Evolutionary conservation across 2,888 invertebrate species (phyloP).

Genomic region (Lymantria monacha): DNA sequence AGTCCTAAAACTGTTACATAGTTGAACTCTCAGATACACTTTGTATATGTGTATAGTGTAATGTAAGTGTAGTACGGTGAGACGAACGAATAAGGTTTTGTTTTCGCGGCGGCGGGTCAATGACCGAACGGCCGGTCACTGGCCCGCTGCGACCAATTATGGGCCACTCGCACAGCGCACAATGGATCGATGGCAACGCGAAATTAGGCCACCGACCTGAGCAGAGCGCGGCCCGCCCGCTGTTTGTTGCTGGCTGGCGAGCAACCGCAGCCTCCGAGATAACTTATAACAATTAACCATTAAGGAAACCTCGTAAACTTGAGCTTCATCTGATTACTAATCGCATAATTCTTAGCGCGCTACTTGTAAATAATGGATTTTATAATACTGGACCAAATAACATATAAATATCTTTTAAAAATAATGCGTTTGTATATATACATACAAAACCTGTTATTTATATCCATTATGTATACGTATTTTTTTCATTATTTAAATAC

Average conservation of each 20-base stretch:
- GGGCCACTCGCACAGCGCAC: constrained; percentile 82
- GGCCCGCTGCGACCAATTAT: constrained; percentile 81
- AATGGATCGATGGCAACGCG: constrained; percentile 81
- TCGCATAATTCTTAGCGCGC: background rate
- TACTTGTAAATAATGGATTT: background rate
- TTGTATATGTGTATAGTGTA: constrained; percentile 12
- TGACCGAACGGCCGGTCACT: constrained; percentile 77
- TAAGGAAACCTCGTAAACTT: constrained; percentile 1
- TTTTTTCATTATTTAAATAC: too few species aligned
- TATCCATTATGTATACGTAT: too few species aligned
- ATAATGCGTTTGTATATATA: too few species aligned
- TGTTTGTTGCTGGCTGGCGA: constrained; percentile 35
- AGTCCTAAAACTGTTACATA: too few species aligned
- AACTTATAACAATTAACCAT: constrained; percentile 7
- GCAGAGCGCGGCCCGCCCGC: constrained; percentile 43
- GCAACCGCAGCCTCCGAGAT: constrained; percentile 39
- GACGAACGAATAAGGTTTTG: constrained; percentile 65
- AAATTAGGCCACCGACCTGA: constrained; percentile 76
- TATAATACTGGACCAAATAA: too few species aligned
- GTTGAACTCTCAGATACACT: background rate
- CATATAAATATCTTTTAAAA: too few species aligned
- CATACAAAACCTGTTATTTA: too few species aligned
- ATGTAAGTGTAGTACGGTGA: constrained; percentile 38
- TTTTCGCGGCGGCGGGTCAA: constrained; percentile 74
- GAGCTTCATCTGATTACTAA: background rate